Conservation (phyloP, 2,888 invertebrate genomes). For the Anticlea derivata region DNA sequence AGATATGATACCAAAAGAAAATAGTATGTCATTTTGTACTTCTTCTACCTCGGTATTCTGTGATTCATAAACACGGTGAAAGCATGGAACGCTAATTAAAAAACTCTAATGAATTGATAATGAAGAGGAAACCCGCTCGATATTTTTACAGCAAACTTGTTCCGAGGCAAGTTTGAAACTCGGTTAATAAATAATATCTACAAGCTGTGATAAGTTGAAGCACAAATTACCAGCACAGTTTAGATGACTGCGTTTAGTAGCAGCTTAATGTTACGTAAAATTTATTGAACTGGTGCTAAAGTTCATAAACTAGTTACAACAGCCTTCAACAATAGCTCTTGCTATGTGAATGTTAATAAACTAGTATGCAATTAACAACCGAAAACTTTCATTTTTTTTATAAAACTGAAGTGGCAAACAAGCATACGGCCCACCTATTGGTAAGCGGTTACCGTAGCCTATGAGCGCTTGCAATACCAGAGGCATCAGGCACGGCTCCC, state of each 20-base stretch:
- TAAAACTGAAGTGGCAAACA: too few relatives aligned
- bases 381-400: too few relatives aligned
- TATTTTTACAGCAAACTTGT: constrained; percentile 15
- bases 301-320: constrained; percentile 17
- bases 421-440: too few relatives aligned
- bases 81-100: constrained; percentile 20
- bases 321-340: constrained; percentile 1
- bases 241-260: constrained; percentile 13
- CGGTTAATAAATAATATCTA: constrained; percentile 16
- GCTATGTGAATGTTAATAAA: background rate
- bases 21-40: too few relatives aligned
- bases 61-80: constrained; percentile 18
- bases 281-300: constrained; percentile 16
- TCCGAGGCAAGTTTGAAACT: constrained; percentile 10
- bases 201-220: constrained; percentile 20
- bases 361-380: too few relatives aligned
- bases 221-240: constrained; percentile 16
- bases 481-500: too few relatives aligned
- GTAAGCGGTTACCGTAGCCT: too few relatives aligned
- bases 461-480: too few relatives aligned
- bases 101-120: constrained; percentile 28
- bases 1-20: too few relatives aligned
- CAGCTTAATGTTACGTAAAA: constrained; percentile 19
- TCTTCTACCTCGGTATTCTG: constrained; percentile 5
- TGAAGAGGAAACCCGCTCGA: constrained; percentile 13